These are phyloP conservation scores for Beaufortia kweichowensis DNA, from an alignment of 2,113 vertebrate genomes.

Conservation along the genomic window DNA sequence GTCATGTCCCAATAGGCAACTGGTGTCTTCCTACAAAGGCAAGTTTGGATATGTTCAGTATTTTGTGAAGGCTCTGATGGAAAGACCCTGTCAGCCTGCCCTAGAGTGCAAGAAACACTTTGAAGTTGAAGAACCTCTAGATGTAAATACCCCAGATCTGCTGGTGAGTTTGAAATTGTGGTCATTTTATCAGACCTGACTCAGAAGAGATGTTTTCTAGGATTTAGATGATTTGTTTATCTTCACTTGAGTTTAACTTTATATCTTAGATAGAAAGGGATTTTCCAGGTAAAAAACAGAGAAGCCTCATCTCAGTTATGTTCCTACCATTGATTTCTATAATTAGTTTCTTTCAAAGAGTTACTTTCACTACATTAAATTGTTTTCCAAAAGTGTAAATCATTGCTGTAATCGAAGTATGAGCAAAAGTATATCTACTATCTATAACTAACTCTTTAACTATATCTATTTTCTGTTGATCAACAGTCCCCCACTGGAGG, in stretches of 20 bases:
- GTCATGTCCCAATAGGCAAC: conserved; percentile 62
- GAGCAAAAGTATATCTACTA: not conserved
- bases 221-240: conserved; percentile 69
- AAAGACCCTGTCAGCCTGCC: conserved; percentile 68
- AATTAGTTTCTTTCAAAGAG: not conserved
- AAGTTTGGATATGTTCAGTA: conserved; percentile 84
- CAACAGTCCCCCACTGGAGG: conserved; percentile 85
- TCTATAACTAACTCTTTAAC: no score
- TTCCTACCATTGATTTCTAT: not conserved
- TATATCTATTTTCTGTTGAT: not conserved
- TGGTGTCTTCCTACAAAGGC: conserved; percentile 84
- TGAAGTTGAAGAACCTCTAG: conserved; percentile 81
- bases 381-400: no score
- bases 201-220: not conserved
- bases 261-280: not conserved
- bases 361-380: not conserved
- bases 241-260: no score
- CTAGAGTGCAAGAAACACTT: conserved; percentile 76
- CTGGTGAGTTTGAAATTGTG: conserved; percentile 69
- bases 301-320: not conserved
- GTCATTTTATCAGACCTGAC: no score
- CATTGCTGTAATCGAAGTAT: no score
- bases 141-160: conserved; percentile 81
- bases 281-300: not conserved
- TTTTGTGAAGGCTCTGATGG: conserved; percentile 79